Evolutionary conservation across 2,888 invertebrate species (phyloP).

Genomic region (Aleiodes testaceus): DNA sequence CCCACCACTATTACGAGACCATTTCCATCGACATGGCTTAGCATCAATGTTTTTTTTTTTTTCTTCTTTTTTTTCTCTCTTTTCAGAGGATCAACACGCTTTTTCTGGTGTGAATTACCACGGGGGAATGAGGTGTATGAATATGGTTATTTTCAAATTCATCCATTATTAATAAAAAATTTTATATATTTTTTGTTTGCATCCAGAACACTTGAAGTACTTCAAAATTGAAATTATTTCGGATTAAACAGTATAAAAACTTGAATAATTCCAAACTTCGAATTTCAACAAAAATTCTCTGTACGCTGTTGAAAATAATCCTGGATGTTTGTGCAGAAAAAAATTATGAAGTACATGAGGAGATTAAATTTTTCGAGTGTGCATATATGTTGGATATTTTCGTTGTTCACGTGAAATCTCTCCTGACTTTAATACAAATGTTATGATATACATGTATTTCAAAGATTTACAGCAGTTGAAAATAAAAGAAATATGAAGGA

Average conservation of each 20-base stretch:
- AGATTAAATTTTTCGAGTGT: constrained; percentile 25
- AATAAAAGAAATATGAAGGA: constrained; percentile 1
- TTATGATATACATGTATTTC: no score
- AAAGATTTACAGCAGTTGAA: constrained; percentile 5
- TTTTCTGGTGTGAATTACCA: constrained; percentile 58
- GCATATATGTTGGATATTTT: no score
- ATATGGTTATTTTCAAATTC: constrained; percentile 18
- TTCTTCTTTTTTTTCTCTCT: constrained; percentile 24
- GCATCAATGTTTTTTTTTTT: constrained; percentile 34
- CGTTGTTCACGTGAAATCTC: no score
- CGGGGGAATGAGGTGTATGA: constrained; percentile 51
- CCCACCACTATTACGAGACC: constrained; percentile 23
- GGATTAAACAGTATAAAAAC: not conserved
- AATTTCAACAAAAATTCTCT: constrained; percentile 11
- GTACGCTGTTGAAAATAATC: constrained; percentile 8
- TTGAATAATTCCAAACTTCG: not conserved
- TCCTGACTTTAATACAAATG: no score
- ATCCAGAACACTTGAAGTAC: no score
- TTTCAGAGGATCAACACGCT: constrained; percentile 46
- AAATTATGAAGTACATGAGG: constrained; percentile 7
- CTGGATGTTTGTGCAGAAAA: not conserved
- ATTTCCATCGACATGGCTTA: constrained; percentile 2
- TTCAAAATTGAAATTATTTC: not conserved
- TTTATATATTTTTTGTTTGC: no score
- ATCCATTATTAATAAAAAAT: no score